Conservation (phyloP, 2,888 invertebrate genomes). For the Apamea sordens region DNA sequence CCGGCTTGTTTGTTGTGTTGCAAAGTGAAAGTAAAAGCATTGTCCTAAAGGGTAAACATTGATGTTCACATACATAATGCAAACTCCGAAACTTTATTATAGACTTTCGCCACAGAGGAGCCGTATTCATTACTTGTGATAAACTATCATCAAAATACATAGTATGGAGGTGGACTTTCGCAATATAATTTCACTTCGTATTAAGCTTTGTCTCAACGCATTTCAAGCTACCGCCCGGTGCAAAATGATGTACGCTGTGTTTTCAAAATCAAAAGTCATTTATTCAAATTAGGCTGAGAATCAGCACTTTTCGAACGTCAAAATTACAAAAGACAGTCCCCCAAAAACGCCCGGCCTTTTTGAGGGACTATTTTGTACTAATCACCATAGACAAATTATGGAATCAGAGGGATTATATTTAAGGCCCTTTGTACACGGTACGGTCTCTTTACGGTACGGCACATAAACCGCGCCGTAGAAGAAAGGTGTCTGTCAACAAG, state of each 20-base stretch:
- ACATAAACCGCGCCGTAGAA: no score
- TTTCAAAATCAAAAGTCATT: no score
- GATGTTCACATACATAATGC: slow-evolving; percentile 12
- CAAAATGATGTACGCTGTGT: neutral
- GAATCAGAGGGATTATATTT: no score
- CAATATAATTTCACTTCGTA: neutral
- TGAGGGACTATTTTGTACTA: neutral
- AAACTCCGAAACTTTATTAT: slow-evolving; percentile 11
- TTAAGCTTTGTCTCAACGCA: neutral
- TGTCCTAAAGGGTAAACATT: slow-evolving; percentile 28
- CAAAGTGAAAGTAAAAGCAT: slow-evolving; percentile 42
- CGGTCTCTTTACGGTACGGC: no score
- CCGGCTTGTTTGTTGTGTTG: slow-evolving; percentile 32
- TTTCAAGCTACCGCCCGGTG: no score
- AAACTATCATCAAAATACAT: neutral
- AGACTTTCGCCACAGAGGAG: neutral
- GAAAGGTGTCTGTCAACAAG: no score
- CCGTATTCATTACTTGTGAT: slow-evolving; percentile 5
- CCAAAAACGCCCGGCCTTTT: no score
- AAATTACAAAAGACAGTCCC: no score
- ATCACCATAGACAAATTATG: neutral
- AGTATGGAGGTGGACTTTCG: neutral
- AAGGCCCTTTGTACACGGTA: no score
- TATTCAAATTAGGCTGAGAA: no score
- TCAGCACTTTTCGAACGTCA: no score